Evolutionary conservation across 1,140 invertebrate species (phyloP).

Genomic region (Pseudoatta argentina): DNA sequence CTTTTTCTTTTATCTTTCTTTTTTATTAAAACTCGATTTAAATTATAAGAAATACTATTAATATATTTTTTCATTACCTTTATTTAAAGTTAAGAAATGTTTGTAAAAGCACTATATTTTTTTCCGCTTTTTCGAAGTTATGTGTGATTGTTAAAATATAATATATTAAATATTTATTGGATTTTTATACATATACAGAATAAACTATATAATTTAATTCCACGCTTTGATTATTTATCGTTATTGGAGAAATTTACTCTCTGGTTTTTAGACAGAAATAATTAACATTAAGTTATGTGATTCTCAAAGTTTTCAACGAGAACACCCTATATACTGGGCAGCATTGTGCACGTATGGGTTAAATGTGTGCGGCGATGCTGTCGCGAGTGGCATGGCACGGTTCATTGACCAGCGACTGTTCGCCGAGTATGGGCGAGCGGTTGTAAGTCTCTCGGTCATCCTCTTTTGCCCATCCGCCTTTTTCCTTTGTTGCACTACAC

Average conservation of each 20-base stretch:
- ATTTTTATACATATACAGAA: neutral
- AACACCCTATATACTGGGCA: conserved; percentile 43
- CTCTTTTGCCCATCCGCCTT: conserved; percentile 62
- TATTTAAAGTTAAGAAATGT: neutral
- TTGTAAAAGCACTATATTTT: neutral
- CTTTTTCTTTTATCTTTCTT: neutral
- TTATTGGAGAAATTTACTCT: neutral
- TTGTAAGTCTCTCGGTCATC: conserved; percentile 65
- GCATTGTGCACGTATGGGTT: conserved; percentile 44
- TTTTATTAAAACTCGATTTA: neutral
- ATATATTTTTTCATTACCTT: neutral
- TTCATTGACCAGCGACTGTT: conserved; percentile 59
- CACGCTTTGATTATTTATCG: neutral
- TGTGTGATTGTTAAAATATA: conserved; percentile 2
- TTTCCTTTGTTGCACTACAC: conserved; percentile 60
- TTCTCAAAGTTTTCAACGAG: conserved; percentile 2
- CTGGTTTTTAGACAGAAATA: neutral
- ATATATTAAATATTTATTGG: neutral
- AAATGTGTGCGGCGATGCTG: conserved; percentile 49
- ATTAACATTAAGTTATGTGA: conserved; percentile 11
- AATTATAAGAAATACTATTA: neutral
- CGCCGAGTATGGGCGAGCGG: conserved; percentile 53
- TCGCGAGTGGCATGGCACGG: conserved; percentile 58
- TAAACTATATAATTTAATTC: neutral
- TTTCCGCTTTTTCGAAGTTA: neutral